Conservation (phyloP, 2,113 vertebrate genomes). For the Cyrtonyx montezumae region DNA sequence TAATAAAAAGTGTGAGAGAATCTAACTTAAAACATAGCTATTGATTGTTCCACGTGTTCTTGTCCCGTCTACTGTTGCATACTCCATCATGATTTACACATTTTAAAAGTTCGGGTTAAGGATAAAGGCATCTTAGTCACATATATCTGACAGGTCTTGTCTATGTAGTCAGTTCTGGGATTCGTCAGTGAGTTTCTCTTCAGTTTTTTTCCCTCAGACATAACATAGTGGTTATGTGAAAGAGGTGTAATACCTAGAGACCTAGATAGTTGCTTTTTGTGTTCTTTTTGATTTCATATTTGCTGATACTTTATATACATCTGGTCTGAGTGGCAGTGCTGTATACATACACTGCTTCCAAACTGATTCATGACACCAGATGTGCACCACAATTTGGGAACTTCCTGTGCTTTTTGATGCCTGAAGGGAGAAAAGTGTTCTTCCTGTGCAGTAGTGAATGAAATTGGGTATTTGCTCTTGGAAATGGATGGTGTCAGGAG, state of each 20-base stretch:
- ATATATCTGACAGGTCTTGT: neutral
- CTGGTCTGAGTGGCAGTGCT: neutral
- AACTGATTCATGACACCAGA: neutral
- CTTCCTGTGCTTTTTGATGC: neutral
- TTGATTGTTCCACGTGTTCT: neutral
- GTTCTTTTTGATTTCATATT: neutral
- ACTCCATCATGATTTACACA: neutral
- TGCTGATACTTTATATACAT: neutral
- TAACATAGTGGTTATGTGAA: neutral
- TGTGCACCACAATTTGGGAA: neutral
- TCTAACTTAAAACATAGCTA: neutral
- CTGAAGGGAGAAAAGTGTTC: neutral
- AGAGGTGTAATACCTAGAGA: neutral
- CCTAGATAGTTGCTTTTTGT: neutral
- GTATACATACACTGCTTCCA: neutral
- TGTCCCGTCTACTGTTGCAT: neutral
- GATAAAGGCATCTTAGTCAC: neutral
- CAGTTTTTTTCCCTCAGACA: neutral
- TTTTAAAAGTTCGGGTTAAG: neutral
- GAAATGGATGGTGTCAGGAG: neutral
- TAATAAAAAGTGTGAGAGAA: neutral
- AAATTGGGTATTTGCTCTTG: neutral
- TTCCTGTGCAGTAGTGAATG: neutral
- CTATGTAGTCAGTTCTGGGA: neutral
- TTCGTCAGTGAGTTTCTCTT: neutral